These are phyloP conservation scores for Amphiura filiformis DNA, from an alignment of 35 echinoderm and acorn worm species.

Conservation along the genomic window DNA sequence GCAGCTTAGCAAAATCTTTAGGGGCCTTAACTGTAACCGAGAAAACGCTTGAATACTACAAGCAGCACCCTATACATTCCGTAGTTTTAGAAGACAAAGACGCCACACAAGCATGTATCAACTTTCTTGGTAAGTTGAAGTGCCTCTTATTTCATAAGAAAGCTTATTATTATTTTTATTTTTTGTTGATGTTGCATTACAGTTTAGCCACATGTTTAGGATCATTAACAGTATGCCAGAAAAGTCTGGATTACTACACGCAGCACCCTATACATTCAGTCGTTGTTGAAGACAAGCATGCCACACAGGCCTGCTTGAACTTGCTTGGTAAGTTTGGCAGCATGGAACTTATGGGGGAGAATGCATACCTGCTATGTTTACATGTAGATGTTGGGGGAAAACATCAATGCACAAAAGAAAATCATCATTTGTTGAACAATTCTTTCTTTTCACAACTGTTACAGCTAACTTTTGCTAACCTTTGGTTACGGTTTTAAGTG, in stretches of 20 bases:
- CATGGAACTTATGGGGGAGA: too few relatives aligned
- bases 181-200: too few relatives aligned
- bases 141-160: too few relatives aligned
- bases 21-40: constrained; percentile 66
- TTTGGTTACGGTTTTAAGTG: too few relatives aligned
- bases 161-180: too few relatives aligned
- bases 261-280: constrained; percentile 74
- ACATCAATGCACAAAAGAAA: too few relatives aligned
- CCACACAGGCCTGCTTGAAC: constrained; percentile 62
- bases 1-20: constrained; percentile 78
- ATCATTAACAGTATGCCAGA: constrained; percentile 55
- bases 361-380: too few relatives aligned
- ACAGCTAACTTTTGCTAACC: too few relatives aligned
- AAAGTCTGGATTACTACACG: constrained; percentile 49
- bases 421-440: too few relatives aligned
- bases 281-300: constrained; percentile 72
- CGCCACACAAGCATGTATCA: constrained; percentile 68
- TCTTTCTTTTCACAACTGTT: too few relatives aligned
- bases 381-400: too few relatives aligned
- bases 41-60: constrained; percentile 48
- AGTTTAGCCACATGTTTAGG: constrained; percentile 87
- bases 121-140: constrained; percentile 63
- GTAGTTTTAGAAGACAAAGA: constrained; percentile 71
- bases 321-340: constrained; percentile 70
- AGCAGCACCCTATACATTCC: constrained; percentile 71